Percentiles rank a stretch among this genome's conserved stretches.
Conservation (phyloP, 2,888 invertebrate species). For the Melipona beecheii region DNA sequence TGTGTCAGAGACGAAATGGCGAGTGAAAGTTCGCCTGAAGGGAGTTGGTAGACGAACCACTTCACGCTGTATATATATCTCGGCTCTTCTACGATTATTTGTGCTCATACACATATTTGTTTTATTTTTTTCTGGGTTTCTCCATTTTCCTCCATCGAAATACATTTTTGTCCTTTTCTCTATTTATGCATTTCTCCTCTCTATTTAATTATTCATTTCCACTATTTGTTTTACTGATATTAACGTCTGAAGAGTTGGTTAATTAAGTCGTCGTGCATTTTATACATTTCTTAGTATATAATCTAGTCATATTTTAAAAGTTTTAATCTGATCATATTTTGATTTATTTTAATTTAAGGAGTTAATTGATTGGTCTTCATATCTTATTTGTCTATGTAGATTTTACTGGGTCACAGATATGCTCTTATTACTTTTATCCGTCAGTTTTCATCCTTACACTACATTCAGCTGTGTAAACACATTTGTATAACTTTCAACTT, state of each 20-base stretch:
- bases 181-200: neutral
- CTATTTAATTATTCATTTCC: neutral
- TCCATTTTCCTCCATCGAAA: neutral
- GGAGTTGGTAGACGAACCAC: slow-evolving; percentile 12
- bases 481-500: neutral
- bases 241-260: neutral
- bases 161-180: neutral
- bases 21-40: slow-evolving; percentile 77
- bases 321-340: too few species aligned
- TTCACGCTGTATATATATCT: slow-evolving; percentile 5
- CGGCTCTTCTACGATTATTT: neutral
- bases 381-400: neutral
- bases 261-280: neutral
- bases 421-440: neutral
- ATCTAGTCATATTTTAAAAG: too few species aligned
- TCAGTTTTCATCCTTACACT: neutral
- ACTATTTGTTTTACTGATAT: neutral
- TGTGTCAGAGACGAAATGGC: slow-evolving; percentile 69
- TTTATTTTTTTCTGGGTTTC: slow-evolving; percentile 58
- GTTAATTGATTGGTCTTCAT: neutral
- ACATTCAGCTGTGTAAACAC: neutral
- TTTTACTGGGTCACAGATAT: neutral
- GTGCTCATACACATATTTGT: slow-evolving; percentile 69
- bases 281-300: neutral
- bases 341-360: neutral